These are phyloP conservation scores for Blera fallax DNA, from an alignment of 2,888 invertebrate species.

Conservation along the genomic window DNA sequence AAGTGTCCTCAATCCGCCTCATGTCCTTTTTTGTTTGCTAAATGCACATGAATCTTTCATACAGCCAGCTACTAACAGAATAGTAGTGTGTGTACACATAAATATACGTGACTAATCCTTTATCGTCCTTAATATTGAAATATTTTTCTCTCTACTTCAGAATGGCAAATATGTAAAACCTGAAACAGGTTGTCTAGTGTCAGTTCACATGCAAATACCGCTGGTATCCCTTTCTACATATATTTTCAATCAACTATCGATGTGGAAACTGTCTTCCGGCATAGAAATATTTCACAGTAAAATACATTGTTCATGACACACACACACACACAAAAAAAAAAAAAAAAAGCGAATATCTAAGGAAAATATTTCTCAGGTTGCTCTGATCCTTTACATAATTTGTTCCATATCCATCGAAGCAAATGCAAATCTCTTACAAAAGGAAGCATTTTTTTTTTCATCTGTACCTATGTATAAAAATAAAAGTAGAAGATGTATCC, in stretches of 20 bases:
- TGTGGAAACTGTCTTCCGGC: conserved; percentile 63
- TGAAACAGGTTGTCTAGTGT: conserved; percentile 40
- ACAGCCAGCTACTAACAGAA: background rate
- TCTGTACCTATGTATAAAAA: background rate
- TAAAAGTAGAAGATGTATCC: background rate
- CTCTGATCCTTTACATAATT: conserved; percentile 59
- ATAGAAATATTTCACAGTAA: conserved; percentile 53
- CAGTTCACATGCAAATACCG: conserved; percentile 26
- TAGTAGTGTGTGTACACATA: background rate
- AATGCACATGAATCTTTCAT: conserved; percentile 3
- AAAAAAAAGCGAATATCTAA: background rate
- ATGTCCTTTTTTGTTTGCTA: background rate
- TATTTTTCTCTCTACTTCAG: background rate
- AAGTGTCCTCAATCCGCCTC: background rate
- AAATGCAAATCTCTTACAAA: conserved; percentile 57
- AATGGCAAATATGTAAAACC: conserved; percentile 35
- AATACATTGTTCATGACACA: conserved; percentile 44
- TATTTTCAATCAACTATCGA: conserved; percentile 69
- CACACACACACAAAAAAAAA: background rate
- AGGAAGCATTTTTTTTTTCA: conserved; percentile 23
- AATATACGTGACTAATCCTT: conserved; percentile 55
- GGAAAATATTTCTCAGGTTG: conserved; percentile 53
- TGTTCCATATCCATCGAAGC: conserved; percentile 42
- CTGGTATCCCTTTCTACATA: conserved; percentile 14
- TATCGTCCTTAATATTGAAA: conserved; percentile 38